Evolutionary conservation across 2,797 vertebrate species (phyloP), one percentile per base, ranked within the genome.

Genomic region (Siniperca obscura): DNA sequence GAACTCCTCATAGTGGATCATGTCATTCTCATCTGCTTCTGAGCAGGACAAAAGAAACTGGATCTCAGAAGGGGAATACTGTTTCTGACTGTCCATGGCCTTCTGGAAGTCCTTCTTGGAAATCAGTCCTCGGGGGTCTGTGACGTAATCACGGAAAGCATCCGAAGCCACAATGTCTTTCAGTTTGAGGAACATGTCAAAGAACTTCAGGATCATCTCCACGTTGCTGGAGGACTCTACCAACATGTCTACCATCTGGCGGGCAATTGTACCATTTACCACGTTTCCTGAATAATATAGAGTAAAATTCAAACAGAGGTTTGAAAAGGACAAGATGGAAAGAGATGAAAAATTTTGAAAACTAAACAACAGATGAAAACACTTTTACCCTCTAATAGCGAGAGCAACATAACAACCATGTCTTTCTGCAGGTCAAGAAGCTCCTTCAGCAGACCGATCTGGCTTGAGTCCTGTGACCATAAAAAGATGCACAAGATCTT

Each of bases 231-330:
- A 99, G 6, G 98, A 99, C 70, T 99, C 98, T 48, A 99, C 98
- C 68, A 99, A 93, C 98, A 99, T 99, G 94, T 99, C 98, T 66
- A 99, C 98, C 98, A 99, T 99, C 95, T 99, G 98, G 21, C 98
- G 96, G 2, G 98, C 98, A 14, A 99, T 99, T 14, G 96, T 99
- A 7, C 98, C 98, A 4, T 99, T 99, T 83, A 99, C 98, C 84
- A 99, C 95, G 2, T 99, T 99, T 59, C 98, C 98, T 99, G 91
- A 78, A 84, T 65, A 30, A 90, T 4, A 82, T 25, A 76, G 30
- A 82, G 69, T 27, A 4, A 30, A 55, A 85, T 64, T 74, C 2
- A 56, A 44, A 53, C 22, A 67, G 7, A 34, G 4, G 53, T 64
- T 48, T 62, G 7, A 88, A 65, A 73, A 70, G 21, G 6, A 65